Percentiles rank a stretch among this genome's conserved stretches.
Conservation (phyloP, 2,888 invertebrate species). For the Isotomurus palustris region DNA sequence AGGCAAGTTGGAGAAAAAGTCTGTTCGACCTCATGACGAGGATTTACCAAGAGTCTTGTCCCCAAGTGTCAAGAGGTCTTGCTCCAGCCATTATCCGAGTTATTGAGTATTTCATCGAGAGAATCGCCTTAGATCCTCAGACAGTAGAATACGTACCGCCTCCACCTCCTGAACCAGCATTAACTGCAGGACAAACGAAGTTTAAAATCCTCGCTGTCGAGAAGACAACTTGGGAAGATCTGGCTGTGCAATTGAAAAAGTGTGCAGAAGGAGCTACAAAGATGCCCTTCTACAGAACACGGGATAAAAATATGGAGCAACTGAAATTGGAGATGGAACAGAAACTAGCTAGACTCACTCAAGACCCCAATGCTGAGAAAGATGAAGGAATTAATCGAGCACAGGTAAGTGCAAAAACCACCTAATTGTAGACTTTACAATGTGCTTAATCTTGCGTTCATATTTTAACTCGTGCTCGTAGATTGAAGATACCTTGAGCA, state of each 20-base stretch:
- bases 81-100: constrained; percentile 4
- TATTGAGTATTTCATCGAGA: constrained; percentile 1
- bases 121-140: neutral
- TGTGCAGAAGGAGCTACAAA: constrained; percentile 9
- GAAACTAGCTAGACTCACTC: neutral
- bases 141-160: neutral
- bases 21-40: neutral
- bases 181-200: neutral
- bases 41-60: constrained; percentile 10
- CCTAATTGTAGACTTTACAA: too few relatives aligned
- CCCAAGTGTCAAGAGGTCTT: constrained; percentile 4
- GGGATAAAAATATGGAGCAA: neutral
- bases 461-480: neutral
- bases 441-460: neutral
- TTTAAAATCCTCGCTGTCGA: neutral
- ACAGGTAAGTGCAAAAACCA: neutral
- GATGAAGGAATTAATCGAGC: too few relatives aligned
- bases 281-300: constrained; percentile 14
- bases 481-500: constrained; percentile 8
- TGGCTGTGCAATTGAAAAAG: constrained; percentile 2
- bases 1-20: constrained; percentile 4
- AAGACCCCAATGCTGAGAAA: neutral
- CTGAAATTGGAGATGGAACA: constrained; percentile 3
- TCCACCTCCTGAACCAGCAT: neutral
- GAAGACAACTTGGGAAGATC: neutral